Conservation (phyloP, 2,113 vertebrate species). For the Oceanites oceanicus region DNA sequence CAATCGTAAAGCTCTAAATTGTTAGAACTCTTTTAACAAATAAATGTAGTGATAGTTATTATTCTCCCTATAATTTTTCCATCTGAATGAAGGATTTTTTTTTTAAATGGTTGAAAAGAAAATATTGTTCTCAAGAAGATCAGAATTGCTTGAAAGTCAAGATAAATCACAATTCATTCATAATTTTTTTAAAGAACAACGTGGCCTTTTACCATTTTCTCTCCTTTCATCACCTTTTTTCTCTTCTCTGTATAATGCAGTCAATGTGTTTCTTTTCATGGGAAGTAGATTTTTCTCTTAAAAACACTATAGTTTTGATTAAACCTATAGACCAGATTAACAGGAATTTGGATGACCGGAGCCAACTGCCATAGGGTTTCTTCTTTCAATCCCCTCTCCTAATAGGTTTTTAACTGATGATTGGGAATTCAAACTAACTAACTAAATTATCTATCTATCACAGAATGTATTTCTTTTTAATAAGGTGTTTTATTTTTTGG, state of each 20-base stretch:
- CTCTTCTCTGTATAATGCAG: not conserved
- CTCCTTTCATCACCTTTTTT: not conserved
- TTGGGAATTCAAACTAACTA: not conserved
- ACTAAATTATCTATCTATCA: not conserved
- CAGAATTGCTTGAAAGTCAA: not conserved
- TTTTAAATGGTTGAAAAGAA: not conserved
- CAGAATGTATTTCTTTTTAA: not conserved
- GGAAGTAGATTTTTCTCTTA: not conserved
- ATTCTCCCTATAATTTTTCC: not conserved
- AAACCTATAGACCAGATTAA: not conserved
- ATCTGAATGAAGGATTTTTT: not conserved
- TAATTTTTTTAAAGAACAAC: not conserved
- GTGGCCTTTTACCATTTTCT: not conserved
- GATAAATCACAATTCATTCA: not conserved
- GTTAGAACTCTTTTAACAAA: not conserved
- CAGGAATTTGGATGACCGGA: not conserved
- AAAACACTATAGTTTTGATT: not conserved
- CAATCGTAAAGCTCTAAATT: not conserved
- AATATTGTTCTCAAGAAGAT: not conserved
- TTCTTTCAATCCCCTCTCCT: not conserved
- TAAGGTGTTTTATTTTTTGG: not conserved
- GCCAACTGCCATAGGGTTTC: not conserved
- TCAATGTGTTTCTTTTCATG: not conserved
- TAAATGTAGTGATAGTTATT: not conserved
- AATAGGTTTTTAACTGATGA: not conserved